A percentile compares a stretch with the other conserved stretches of the same genome.
Conservation (phyloP, 1,140 invertebrate species). For the Calliopsis andreniformis region DNA sequence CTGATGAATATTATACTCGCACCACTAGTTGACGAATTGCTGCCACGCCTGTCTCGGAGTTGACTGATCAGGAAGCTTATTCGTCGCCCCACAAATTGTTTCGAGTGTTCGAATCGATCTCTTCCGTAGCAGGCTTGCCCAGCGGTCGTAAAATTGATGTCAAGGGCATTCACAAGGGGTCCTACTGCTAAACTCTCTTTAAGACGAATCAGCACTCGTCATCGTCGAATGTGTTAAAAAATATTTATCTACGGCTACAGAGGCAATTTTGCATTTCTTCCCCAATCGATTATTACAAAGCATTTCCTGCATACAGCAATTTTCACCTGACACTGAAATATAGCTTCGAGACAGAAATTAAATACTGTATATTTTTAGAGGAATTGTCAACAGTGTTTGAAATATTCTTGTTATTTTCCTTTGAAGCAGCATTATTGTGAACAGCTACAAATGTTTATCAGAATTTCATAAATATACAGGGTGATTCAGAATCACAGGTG, state of each 20-base stretch:
- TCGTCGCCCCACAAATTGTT: constrained; percentile 60
- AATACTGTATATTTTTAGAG: background rate
- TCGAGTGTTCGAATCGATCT: constrained; percentile 62
- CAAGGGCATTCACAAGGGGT: constrained; percentile 32
- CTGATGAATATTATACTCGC: constrained; percentile 13
- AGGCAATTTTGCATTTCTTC: no score
- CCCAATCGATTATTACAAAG: background rate
- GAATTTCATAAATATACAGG: background rate
- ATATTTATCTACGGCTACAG: no score
- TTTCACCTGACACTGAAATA: background rate
- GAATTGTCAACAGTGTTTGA: background rate
- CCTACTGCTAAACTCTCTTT: background rate
- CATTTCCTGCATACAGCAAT: background rate
- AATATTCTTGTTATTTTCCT: background rate
- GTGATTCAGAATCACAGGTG: no score
- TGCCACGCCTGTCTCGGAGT: constrained; percentile 51
- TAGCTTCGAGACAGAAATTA: background rate
- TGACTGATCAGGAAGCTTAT: constrained; percentile 56
- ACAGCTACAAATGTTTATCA: background rate
- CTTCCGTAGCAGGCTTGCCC: constrained; percentile 39
- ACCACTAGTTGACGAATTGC: constrained; percentile 52
- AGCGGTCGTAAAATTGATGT: constrained; percentile 40
- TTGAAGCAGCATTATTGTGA: background rate
- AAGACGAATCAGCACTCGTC: background rate
- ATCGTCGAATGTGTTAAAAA: no score